Evolutionary conservation across 2,797 vertebrate genomes (phyloP).

Genomic region (Rhinella marina): DNA sequence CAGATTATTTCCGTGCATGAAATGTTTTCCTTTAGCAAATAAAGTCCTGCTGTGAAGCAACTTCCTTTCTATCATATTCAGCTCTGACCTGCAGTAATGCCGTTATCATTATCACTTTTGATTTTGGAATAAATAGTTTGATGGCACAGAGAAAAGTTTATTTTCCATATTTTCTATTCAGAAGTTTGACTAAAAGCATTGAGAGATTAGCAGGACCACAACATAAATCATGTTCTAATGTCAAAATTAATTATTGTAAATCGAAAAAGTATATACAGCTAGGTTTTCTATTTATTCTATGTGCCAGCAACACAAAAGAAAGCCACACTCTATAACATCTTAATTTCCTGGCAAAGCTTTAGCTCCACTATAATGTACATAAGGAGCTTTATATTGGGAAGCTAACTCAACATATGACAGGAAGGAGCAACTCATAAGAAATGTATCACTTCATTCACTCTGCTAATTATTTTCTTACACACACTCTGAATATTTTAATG

Average conservation of each 20-base stretch:
- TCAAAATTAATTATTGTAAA: background rate
- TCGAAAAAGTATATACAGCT: background rate
- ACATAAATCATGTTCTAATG: background rate
- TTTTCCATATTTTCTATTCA: slow-evolving; percentile 6
- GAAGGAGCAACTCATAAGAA: background rate
- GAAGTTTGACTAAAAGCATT: background rate
- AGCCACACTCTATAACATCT: background rate
- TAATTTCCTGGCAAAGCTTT: background rate
- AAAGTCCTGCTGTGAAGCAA: slow-evolving; percentile 14
- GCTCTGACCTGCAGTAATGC: slow-evolving; percentile 9
- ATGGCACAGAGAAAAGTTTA: slow-evolving; percentile 4
- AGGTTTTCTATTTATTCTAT: background rate
- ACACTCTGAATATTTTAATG: background rate
- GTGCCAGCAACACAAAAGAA: background rate
- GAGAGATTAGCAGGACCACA: slow-evolving; percentile 1
- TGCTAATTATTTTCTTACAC: background rate
- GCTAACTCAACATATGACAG: background rate
- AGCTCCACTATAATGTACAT: background rate
- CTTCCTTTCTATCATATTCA: background rate
- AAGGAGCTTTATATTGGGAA: background rate
- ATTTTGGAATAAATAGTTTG: slow-evolving; percentile 27
- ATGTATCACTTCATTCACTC: background rate
- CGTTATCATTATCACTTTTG: slow-evolving; percentile 27
- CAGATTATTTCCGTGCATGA: slow-evolving; percentile 40
- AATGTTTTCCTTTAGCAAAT: slow-evolving; percentile 42